phyloP scores from a whole-genome alignment of 2,797 vertebrate species.

The Distichodus sexfasciatus region DNA sequence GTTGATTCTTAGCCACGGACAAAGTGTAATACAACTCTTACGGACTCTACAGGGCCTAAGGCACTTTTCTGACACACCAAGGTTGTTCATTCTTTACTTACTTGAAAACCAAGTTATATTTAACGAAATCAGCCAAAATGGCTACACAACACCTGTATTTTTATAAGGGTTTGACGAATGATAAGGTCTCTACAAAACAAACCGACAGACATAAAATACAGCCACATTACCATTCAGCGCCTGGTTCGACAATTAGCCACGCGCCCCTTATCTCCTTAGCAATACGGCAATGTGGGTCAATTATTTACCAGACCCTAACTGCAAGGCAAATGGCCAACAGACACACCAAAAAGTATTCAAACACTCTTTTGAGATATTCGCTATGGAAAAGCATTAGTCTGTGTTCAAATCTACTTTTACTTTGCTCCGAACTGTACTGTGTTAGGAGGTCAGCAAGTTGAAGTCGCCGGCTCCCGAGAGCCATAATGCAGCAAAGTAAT shows the following conservation, averaged over 20 bases:
- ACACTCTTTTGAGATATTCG: neutral
- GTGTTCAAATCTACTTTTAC: neutral
- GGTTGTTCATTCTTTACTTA: no score
- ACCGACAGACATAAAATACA: no score
- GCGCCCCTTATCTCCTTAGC: conserved; percentile 66
- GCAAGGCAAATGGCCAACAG: conserved; percentile 12
- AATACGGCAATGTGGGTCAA: conserved; percentile 58
- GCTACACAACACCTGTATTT: no score
- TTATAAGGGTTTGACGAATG: no score
- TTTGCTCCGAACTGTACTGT: neutral
- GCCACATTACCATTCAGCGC: no score
- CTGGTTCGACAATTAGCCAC: no score
- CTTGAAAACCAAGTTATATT: neutral
- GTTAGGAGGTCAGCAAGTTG: conserved; percentile 32
- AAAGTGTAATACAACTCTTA: conserved; percentile 24
- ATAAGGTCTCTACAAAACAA: no score
- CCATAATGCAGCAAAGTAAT: conserved; percentile 59
- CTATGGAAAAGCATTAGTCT: neutral
- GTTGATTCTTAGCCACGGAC: conserved; percentile 13
- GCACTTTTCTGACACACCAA: no score
- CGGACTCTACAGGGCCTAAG: neutral
- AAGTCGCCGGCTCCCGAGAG: conserved; percentile 58
- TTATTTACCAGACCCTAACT: conserved; percentile 58
- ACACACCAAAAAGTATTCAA: neutral
- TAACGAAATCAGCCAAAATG: no score